Conservation (phyloP, 2,113 vertebrate species). For the Hydrochoerus hydrochaeris region DNA sequence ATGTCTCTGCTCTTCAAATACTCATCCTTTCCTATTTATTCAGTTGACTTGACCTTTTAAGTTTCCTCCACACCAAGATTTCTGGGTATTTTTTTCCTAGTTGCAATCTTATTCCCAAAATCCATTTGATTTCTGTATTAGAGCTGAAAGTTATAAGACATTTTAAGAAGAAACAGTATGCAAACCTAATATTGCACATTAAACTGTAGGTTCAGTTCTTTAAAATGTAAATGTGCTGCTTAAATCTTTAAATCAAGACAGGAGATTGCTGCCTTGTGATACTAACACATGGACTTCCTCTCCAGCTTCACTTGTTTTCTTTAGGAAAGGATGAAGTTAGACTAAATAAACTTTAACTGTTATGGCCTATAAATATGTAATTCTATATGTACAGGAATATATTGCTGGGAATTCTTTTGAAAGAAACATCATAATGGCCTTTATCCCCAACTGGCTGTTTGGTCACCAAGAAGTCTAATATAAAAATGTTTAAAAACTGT, state of each 20-base stretch:
- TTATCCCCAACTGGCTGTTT: neutral
- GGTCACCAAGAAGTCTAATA: slow-evolving; percentile 8
- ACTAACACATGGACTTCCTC: neutral
- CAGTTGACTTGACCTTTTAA: slow-evolving; percentile 43
- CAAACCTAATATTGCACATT: neutral
- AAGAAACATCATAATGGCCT: slow-evolving; percentile 44
- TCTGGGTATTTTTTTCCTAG: neutral
- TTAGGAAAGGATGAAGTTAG: slow-evolving; percentile 1
- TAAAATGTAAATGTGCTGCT: neutral
- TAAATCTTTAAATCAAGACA: neutral
- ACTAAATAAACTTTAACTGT: slow-evolving; percentile 18
- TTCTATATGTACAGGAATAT: slow-evolving; percentile 7
- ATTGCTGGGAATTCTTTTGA: neutral
- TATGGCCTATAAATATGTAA: neutral
- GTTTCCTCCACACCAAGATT: slow-evolving; percentile 27
- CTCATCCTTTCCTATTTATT: neutral
- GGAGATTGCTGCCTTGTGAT: neutral
- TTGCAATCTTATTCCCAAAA: slow-evolving; percentile 3
- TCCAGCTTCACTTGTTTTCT: neutral
- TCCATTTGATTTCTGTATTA: neutral
- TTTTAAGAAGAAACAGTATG: neutral
- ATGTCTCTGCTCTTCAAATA: neutral
- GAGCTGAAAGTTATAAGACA: neutral
- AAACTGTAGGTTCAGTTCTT: neutral
- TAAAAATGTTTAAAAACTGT: neutral